Evolutionary conservation across 92 coral and sea anemone genomes (phyloP), one percentile per base, ranked within the genome.

Genomic region (Actinostola sp.): DNA sequence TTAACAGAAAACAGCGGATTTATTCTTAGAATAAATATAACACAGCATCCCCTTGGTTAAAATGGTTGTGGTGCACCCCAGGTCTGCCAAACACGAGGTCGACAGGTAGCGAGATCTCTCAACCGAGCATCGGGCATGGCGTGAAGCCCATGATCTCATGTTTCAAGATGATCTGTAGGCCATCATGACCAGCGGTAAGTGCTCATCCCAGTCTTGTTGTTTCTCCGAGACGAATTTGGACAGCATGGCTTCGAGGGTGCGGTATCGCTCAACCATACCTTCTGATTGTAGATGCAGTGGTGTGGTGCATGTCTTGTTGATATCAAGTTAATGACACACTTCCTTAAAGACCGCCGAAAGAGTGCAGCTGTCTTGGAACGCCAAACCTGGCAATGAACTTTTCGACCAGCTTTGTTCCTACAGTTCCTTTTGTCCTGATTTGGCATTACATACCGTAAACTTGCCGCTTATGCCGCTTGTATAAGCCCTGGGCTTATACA

Each of bases 251-350:
- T n/a, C n/a, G n/a, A n/a, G n/a, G n/a, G n/a, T n/a, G n/a, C 61
- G 28, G 66, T 52, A 65, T 15, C 70, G 46, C 23, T 78, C 84
- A 1, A 78, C 77, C 28, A 66, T 66, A 11, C 72, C 72, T 10
- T 66, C 72, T 5, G 72, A 44, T 21, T 66, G 58, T 4, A 66
- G 55, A 21, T 77, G 83, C 32, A 77, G 51, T 7, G 87, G 61
- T 15, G 87, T 73, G 14, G 78, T 75, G 26, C 82, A 6, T 15
- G 88, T 82, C 35, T 82, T 75, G 35, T 67, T 78, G 21, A 82
- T 67, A 0, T 67, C 82, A 38, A 82, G 63, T 19, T 66, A 21
- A 63, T 1, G 25, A 52, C 59, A 66, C 81, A 75, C 66, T 36
- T 81, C 66, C 2, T 25, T 39, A 48, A 81, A 61, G 53, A 81